Evolutionary conservation across 2,888 invertebrate species (phyloP).

Genomic region (Trissolcus japonicus): DNA sequence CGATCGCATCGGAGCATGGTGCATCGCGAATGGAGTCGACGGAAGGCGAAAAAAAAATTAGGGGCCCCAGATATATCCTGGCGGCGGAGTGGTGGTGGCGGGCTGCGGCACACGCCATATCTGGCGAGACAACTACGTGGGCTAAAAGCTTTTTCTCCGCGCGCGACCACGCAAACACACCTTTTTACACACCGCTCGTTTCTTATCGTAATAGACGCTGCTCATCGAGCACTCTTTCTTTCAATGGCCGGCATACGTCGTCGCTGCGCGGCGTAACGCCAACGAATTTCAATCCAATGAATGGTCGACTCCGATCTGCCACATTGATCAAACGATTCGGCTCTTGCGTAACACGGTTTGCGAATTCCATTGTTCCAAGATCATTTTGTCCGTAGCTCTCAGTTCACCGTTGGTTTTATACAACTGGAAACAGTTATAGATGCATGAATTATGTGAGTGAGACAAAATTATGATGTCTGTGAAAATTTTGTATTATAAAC

Average conservation of each 20-base stretch:
- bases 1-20: slow-evolving; percentile 15
- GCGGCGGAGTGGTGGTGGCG: slow-evolving; percentile 63
- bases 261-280: not conserved
- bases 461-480: no score
- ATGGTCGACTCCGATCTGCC: slow-evolving; percentile 9
- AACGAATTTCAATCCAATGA: slow-evolving; percentile 11
- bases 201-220: slow-evolving; percentile 72
- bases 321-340: no score
- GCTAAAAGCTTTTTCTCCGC: slow-evolving; percentile 61
- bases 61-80: slow-evolving; percentile 20
- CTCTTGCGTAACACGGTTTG: no score
- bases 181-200: slow-evolving; percentile 74
- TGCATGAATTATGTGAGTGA: no score
- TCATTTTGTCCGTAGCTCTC: no score
- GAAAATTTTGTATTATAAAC: no score
- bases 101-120: slow-evolving; percentile 73
- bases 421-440: no score
- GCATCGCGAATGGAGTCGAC: slow-evolving; percentile 47
- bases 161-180: slow-evolving; percentile 72
- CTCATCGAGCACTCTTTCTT: slow-evolving; percentile 52
- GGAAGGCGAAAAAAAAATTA: slow-evolving; percentile 32
- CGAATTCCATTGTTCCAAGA: no score
- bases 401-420: no score
- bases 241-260: slow-evolving; percentile 33
- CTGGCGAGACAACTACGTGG: slow-evolving; percentile 74